Percentiles rank a stretch among this genome's conserved stretches.
Conservation (phyloP, 2,888 invertebrate species). For the Meliscaeva auricollis region DNA sequence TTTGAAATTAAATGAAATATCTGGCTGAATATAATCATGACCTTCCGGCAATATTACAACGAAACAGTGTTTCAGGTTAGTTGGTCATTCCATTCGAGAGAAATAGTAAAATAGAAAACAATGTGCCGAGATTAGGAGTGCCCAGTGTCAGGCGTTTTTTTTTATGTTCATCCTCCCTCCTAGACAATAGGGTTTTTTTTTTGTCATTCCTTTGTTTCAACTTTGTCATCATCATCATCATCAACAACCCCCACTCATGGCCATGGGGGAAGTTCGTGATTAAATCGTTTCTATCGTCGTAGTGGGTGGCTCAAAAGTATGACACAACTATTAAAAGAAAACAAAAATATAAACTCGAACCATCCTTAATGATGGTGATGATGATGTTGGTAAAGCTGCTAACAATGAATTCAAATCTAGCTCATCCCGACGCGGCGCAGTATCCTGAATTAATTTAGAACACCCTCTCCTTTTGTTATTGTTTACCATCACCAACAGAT, state of each 20-base stretch:
- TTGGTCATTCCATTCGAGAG: constrained; percentile 47
- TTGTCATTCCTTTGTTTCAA: constrained; percentile 29
- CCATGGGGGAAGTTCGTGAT: constrained; percentile 47
- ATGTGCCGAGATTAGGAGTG: constrained; percentile 23
- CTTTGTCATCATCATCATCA: constrained; percentile 31
- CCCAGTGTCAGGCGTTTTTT: constrained; percentile 14
- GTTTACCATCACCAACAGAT: background rate
- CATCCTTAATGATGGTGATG: constrained; percentile 11
- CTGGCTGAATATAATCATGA: constrained; percentile 48
- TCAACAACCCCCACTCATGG: constrained; percentile 29
- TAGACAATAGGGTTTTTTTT: constrained; percentile 39
- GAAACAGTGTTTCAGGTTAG: constrained; percentile 50
- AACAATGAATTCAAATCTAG: constrained; percentile 11
- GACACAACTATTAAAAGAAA: constrained; percentile 13
- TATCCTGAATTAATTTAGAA: background rate
- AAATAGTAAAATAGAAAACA: background rate
- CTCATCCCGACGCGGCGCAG: background rate
- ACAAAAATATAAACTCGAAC: background rate
- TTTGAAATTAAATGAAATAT: constrained; percentile 65
- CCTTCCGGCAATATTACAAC: constrained; percentile 65
- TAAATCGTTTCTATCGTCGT: constrained; percentile 17
- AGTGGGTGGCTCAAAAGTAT: constrained; percentile 30
- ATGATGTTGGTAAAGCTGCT: constrained; percentile 10
- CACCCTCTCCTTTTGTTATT: background rate
- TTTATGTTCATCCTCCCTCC: constrained; percentile 1